Conservation (phyloP, 2,797 vertebrate genomes). For the Gallinago solitaria region DNA sequence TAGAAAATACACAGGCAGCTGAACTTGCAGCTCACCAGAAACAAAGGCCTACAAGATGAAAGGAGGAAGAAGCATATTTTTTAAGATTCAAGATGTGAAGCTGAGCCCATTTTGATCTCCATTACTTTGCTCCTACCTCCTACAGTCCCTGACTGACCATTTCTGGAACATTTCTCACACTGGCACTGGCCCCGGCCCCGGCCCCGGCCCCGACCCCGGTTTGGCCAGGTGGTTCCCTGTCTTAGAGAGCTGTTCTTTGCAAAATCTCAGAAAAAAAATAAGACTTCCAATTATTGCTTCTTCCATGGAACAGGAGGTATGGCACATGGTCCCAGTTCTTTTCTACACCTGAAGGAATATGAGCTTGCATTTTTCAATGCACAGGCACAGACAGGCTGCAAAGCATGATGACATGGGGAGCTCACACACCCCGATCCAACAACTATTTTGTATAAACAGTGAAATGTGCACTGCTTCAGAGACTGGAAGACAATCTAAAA, state of each 20-base stretch:
- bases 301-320: background rate
- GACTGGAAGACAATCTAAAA: background rate
- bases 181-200: accelerated
- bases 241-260: background rate
- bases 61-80: background rate
- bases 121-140: background rate
- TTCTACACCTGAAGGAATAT: background rate
- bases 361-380: background rate
- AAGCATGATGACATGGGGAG: background rate
- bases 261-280: background rate
- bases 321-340: background rate
- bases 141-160: background rate
- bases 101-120: background rate
- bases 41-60: background rate
- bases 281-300: background rate
- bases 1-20: background rate
- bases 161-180: background rate
- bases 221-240: background rate
- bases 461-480: background rate
- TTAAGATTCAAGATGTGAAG: background rate
- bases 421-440: background rate
- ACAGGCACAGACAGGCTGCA: background rate
- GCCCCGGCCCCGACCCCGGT: background rate
- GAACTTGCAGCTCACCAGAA: background rate
- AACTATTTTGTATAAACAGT: background rate